Evolutionary conservation across 2,797 vertebrate species (phyloP).

Genomic region (Linurgus olivaceus): DNA sequence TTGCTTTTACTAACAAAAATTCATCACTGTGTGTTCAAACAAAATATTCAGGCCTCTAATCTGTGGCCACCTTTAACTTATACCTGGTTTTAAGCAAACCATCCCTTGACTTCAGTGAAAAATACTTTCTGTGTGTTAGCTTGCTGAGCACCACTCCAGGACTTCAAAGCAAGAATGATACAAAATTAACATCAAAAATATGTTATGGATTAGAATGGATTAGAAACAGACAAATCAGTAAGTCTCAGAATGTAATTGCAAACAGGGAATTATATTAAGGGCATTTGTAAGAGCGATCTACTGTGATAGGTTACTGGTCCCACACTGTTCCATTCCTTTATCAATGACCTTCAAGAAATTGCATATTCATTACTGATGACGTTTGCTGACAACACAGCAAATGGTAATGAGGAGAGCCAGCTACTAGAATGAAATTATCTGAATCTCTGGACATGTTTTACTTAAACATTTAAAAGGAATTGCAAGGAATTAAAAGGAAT

Average conservation of each 20-base stretch:
- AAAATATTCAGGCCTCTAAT: not conserved
- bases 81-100: conserved; percentile 33
- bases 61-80: not conserved
- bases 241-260: conserved; percentile 53
- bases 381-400: conserved; percentile 25
- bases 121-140: conserved; percentile 29
- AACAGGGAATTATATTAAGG: conserved; percentile 46
- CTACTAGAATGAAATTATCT: not conserved
- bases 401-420: not conserved
- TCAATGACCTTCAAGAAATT: not conserved
- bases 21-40: not conserved
- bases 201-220: conserved; percentile 66
- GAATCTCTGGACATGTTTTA: not conserved
- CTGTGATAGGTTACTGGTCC: not conserved
- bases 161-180: conserved; percentile 68
- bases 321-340: not conserved
- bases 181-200: conserved; percentile 68
- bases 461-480: not conserved
- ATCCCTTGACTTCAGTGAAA: conserved; percentile 31
- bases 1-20: not conserved
- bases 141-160: conserved; percentile 9
- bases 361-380: conserved; percentile 11
- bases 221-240: conserved; percentile 66
- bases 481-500: not conserved
- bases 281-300: not conserved